Conservation (phyloP, 2,888 invertebrate genomes). For the Watsonalla cultraria region DNA sequence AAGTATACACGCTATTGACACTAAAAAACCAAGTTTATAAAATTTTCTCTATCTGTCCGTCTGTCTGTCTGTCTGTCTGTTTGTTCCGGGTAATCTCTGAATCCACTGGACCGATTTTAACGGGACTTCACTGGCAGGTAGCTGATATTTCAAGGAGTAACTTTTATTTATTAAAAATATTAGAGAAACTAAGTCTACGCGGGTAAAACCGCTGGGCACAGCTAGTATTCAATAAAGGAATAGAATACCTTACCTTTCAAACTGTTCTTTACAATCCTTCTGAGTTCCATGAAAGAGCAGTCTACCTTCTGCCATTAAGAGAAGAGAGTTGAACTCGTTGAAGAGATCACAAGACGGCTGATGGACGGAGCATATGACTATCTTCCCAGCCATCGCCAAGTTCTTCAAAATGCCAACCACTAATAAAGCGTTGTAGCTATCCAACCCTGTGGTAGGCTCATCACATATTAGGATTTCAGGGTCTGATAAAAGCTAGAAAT, state of each 20-base stretch:
- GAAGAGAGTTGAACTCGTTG: constrained; percentile 86
- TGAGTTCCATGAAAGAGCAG: constrained; percentile 87
- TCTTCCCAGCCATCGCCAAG: constrained; percentile 81
- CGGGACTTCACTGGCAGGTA: too few species aligned
- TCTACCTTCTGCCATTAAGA: constrained; percentile 87
- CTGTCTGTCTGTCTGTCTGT: too few species aligned
- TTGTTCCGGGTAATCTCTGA: too few species aligned
- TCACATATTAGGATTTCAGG: constrained; percentile 94
- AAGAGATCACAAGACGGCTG: constrained; percentile 93
- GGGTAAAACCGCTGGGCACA: too few species aligned
- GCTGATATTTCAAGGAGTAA: too few species aligned
- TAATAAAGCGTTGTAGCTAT: constrained; percentile 90
- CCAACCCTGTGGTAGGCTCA: constrained; percentile 95
- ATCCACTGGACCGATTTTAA: too few species aligned
- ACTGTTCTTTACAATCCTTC: constrained; percentile 80
- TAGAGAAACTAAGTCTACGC: too few species aligned
- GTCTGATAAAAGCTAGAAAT: constrained; percentile 85
- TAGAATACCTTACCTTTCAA: constrained; percentile 84
- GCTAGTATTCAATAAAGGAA: too few species aligned
- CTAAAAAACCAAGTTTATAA: too few species aligned
- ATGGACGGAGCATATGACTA: constrained; percentile 91
- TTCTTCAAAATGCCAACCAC: constrained; percentile 84
- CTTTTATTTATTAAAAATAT: too few species aligned
- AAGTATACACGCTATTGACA: too few species aligned
- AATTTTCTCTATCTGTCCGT: too few species aligned